These are phyloP conservation scores for Xestia ashworthii DNA, from an alignment of 2,888 invertebrate genomes.

Conservation along the genomic window DNA sequence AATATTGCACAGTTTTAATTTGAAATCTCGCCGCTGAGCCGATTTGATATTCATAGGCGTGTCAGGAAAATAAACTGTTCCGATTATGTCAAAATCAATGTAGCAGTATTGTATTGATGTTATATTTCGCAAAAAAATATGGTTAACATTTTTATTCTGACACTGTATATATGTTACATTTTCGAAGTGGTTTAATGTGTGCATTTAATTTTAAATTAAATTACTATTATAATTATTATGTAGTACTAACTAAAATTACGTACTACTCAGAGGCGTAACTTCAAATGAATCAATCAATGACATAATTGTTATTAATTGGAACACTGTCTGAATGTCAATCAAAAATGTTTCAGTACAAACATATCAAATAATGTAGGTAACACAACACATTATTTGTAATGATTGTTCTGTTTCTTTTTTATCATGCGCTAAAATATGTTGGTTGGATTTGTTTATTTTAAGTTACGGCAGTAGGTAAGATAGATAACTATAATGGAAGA, in stretches of 20 bases:
- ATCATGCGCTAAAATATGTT: not conserved
- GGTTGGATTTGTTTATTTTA: conserved; percentile 4
- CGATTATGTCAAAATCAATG: not conserved
- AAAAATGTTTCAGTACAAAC: not conserved
- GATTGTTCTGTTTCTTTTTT: not conserved
- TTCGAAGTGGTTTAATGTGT: conserved; percentile 59
- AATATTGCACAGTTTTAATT: not conserved
- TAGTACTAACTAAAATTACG: conserved; percentile 36
- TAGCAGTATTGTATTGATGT: conserved; percentile 3
- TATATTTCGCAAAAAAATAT: conserved; percentile 21
- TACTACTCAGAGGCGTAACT: conserved; percentile 24
- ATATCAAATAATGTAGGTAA: not conserved
- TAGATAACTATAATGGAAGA: conserved; percentile 52
- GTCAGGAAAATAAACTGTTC: not conserved
- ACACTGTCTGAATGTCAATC: not conserved
- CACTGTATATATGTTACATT: conserved; percentile 28
- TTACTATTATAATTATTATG: conserved; percentile 32
- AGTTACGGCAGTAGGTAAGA: conserved; percentile 24
- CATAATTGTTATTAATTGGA: not conserved
- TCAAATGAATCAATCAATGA: conserved; percentile 7
- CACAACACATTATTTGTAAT: not conserved
- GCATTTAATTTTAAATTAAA: conserved; percentile 61
- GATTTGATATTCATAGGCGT: not conserved
- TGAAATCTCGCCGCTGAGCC: not conserved
- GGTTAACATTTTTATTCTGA: conserved; percentile 43